Conservation (phyloP, 2,797 vertebrate genomes). For the Spinus pinus region DNA sequence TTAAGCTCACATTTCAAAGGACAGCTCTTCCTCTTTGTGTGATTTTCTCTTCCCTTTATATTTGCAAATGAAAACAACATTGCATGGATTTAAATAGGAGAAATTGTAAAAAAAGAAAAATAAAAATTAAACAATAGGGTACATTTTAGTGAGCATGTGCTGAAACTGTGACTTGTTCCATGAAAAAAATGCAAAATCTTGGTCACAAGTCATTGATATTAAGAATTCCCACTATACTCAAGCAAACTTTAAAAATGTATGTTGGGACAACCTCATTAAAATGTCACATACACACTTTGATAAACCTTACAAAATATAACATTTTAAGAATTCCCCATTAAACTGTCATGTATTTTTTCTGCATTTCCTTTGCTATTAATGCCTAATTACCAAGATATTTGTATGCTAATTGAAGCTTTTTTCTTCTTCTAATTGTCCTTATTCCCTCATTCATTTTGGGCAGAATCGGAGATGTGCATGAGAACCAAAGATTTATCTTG, state of each 20-base stretch:
- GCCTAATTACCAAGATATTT: conserved; percentile 37
- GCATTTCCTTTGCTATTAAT: conserved; percentile 29
- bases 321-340: conserved; percentile 41
- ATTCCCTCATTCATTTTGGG: neutral
- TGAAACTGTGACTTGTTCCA: neutral
- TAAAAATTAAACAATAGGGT: neutral
- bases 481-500: conserved; percentile 6
- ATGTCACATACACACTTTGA: neutral
- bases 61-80: conserved; percentile 17
- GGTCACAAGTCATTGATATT: neutral
- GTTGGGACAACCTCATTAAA: conserved; percentile 29
- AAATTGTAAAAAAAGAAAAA: neutral
- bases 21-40: neutral
- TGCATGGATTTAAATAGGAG: neutral
- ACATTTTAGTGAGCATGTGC: neutral
- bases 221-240: neutral
- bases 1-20: conserved; percentile 8
- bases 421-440: neutral
- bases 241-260: neutral
- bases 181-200: neutral
- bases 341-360: conserved; percentile 29
- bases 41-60: conserved; percentile 17
- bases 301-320: conserved; percentile 33
- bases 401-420: conserved; percentile 40
- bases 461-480: neutral